Evolutionary conservation across 2,797 vertebrate genomes (phyloP), one percentile per base, ranked within the genome.

Genomic region (Malurus leucopterus): DNA sequence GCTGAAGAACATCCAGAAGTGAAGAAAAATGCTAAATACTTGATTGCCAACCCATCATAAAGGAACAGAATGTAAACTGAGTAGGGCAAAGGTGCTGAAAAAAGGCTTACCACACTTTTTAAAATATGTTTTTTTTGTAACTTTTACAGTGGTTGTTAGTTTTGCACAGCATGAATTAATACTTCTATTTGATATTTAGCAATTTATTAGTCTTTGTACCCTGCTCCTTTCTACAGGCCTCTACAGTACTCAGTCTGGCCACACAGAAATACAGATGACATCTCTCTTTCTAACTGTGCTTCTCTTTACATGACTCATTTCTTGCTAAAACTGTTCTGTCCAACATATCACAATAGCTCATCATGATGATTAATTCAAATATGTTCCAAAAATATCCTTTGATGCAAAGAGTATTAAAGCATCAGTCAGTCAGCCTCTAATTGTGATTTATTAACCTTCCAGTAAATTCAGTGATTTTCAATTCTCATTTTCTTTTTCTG

Each of bases 361-460:
- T 89, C 51, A 75, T 69, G 30, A 63, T 70, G 41, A 89, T 81
- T 91, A 92, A 86, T 67, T 84, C 49, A 63, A 70, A 67, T 64
- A 49, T 4, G 15, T 69, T 84, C 59, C 51, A 64, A 89, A 94
- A 86, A 89, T 73, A 80, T 49, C 19, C 15, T 64, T 69, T 65
- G 73, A 91, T 81, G 24, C 18, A 91, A 86, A 68, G 71, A 83
- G 23, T 40, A 84, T 72, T 72, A 78, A 88, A 75, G 8, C 34
- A 76, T 92, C 84, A 83, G 41, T 73, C 84, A 80, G 9, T 75
- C 76, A 84, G 49, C 9, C 61, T 67, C 55, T 89, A 91, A 93
- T 78, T 84, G n/a, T 84, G 41, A 86, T 77, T 87, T 88, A 83
- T 93, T 84, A 86, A 73, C 41, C 59, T 90, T 82, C 24, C 17